These are phyloP conservation scores for Gavialis gangeticus DNA, from an alignment of 2,113 vertebrate species.

Conservation along the genomic window DNA sequence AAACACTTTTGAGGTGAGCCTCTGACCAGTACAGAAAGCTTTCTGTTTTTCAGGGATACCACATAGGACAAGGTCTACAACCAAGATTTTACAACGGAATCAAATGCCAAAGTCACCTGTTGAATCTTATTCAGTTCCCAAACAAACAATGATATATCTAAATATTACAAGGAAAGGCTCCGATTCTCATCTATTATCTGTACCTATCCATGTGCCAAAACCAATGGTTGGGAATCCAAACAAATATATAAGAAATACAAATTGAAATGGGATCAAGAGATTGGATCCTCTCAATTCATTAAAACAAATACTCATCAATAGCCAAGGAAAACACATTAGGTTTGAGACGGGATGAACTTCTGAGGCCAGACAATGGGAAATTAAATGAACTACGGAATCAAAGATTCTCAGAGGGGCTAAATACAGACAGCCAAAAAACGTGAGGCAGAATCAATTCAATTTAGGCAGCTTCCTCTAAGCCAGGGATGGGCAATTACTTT, in stretches of 20 bases:
- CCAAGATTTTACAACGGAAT: background rate
- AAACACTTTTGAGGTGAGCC: background rate
- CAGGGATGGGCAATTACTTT: too few relatives aligned
- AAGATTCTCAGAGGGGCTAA: background rate
- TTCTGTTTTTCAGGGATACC: background rate
- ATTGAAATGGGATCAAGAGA: background rate
- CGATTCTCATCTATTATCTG: background rate
- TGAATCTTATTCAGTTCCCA: background rate
- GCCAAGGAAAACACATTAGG: background rate
- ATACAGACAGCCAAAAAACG: too few relatives aligned
- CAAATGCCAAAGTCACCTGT: background rate
- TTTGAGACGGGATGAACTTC: too few relatives aligned
- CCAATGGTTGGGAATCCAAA: background rate
- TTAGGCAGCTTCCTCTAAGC: too few relatives aligned
- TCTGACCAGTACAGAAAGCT: background rate
- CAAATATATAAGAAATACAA: fast-evolving
- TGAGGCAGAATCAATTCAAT: too few relatives aligned
- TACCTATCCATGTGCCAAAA: background rate
- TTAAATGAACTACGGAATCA: background rate
- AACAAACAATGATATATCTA: background rate
- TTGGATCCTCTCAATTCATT: background rate
- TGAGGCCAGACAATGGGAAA: background rate
- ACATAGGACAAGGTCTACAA: background rate
- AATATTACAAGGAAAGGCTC: background rate
- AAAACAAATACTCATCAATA: background rate